Percentiles rank a stretch among this genome's conserved stretches.
phyloP scores from a whole-genome alignment of 2,113 vertebrate species.

The Caracal caracal region DNA sequence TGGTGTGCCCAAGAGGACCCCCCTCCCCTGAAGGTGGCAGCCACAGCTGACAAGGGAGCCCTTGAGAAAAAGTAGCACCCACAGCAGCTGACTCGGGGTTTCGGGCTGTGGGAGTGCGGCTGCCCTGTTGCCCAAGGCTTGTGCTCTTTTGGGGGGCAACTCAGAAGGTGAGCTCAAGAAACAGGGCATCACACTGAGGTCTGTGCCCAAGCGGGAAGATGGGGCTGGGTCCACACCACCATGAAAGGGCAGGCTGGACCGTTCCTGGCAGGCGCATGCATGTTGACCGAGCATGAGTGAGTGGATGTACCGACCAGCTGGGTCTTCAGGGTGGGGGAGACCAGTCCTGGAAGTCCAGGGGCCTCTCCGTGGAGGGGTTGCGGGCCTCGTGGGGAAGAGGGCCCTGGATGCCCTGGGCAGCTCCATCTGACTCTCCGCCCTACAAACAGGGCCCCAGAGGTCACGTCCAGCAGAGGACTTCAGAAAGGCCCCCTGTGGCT shows the following conservation, averaged over 20 bases:
- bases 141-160: too few species aligned
- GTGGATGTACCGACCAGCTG: too few species aligned
- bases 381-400: neutral
- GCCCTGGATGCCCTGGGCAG: neutral
- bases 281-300: accelerated
- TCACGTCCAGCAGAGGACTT: neutral
- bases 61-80: neutral
- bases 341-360: neutral
- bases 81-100: neutral
- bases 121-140: neutral
- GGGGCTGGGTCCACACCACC: too few species aligned
- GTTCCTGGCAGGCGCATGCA: accelerated
- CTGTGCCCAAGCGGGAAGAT: neutral
- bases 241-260: neutral
- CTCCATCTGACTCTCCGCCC: neutral
- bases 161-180: neutral
- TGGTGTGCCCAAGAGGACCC: neutral
- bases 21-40: neutral
- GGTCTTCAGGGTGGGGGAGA: neutral
- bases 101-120: too few species aligned
- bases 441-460: neutral
- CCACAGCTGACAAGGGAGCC: neutral
- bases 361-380: too few species aligned
- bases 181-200: neutral
- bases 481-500: neutral